phyloP scores from a whole-genome alignment of 1,140 invertebrate species.

The Drosophila nigromelanica region DNA sequence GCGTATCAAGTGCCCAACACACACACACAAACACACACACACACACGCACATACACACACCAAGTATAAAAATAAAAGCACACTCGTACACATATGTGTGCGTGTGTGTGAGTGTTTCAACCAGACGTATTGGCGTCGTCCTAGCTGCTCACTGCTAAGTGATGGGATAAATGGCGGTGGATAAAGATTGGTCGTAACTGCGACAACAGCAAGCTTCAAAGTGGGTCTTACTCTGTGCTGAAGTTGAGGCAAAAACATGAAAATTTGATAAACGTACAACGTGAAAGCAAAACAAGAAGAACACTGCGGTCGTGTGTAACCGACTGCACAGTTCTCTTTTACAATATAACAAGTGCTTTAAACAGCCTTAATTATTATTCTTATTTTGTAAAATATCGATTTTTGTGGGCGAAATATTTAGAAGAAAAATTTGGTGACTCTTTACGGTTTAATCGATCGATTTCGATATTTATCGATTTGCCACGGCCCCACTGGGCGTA shows the following conservation, averaged over 20 bases:
- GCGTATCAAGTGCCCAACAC: constrained; percentile 75
- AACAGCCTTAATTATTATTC: no score
- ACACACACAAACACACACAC: constrained; percentile 21
- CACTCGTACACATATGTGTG: constrained; percentile 8
- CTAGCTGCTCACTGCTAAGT: constrained; percentile 63
- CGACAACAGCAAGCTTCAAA: constrained; percentile 24
- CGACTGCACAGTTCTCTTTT: no score
- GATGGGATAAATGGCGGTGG: constrained; percentile 78
- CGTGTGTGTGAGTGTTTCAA: constrained; percentile 1
- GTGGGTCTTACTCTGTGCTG: constrained; percentile 8
- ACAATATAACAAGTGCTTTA: no score
- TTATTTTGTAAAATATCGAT: no score
- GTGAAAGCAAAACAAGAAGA: constrained; percentile 2
- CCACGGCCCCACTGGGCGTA: no score
- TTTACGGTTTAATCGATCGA: no score
- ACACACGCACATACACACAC: constrained; percentile 17
- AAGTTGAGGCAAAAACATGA: constrained; percentile 61
- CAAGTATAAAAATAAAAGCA: constrained; percentile 20
- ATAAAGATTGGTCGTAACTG: constrained; percentile 80
- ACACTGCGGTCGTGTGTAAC: no score
- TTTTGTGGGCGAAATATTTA: no score
- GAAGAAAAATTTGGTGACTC: no score
- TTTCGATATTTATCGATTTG: no score
- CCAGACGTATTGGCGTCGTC: constrained; percentile 54
- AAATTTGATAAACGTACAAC: constrained; percentile 73